Percentiles rank a stretch among this genome's conserved stretches.
These are phyloP conservation scores for Pimephales promelas DNA, from an alignment of 2,113 vertebrate species.

Conservation along the genomic window DNA sequence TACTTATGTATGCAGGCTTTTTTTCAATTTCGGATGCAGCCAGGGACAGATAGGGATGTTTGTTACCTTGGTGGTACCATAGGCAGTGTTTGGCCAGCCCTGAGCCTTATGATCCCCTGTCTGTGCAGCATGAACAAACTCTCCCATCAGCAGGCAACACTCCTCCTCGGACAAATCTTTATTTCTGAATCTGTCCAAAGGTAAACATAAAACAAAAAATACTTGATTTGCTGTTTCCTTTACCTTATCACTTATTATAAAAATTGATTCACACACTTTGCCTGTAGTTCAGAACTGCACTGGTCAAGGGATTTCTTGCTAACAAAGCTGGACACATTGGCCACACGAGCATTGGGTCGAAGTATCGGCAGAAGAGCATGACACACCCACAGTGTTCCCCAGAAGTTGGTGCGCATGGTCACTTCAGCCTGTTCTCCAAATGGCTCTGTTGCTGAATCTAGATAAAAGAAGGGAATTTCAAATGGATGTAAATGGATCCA, in stretches of 20 bases:
- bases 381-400: slow-evolving; percentile 61
- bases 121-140: slow-evolving; percentile 64
- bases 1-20: too few relatives aligned
- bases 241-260: neutral
- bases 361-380: slow-evolving; percentile 61
- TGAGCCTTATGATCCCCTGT: slow-evolving; percentile 56
- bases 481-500: neutral
- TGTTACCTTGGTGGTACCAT: slow-evolving; percentile 62
- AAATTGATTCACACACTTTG: slow-evolving; percentile 45
- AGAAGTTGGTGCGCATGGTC: slow-evolving; percentile 67
- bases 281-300: slow-evolving; percentile 59
- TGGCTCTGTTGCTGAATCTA: slow-evolving; percentile 59
- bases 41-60: neutral
- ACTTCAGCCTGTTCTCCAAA: slow-evolving; percentile 69
- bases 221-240: neutral
- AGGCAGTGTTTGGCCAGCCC: slow-evolving; percentile 64
- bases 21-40: too few relatives aligned
- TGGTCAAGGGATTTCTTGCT: slow-evolving; percentile 58
- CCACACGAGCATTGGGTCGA: slow-evolving; percentile 59
- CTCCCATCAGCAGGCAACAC: slow-evolving; percentile 59
- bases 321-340: slow-evolving; percentile 64
- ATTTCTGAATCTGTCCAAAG: slow-evolving; percentile 57
- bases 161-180: slow-evolving; percentile 60
- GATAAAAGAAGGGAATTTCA: neutral
- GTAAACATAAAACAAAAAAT: neutral